A percentile compares a stretch with the other conserved stretches of the same genome.
phyloP scores from a whole-genome alignment of 2,113 vertebrate genomes.

The Podocnemis expansa region DNA sequence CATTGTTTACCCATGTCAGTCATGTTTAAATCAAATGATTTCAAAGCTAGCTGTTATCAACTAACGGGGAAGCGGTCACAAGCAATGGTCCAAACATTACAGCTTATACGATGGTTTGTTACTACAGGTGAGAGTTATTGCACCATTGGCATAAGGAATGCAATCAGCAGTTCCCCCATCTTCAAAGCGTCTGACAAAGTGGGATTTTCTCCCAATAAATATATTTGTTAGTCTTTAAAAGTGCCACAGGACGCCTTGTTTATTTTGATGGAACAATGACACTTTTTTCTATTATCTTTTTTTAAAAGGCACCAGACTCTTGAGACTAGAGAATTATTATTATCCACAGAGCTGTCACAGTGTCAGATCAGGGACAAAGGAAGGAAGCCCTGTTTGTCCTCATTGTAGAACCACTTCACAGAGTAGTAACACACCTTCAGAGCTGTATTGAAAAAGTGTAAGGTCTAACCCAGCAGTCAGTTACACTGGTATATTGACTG shows the following conservation, averaged over 20 bases:
- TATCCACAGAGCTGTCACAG: neutral
- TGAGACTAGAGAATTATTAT: neutral
- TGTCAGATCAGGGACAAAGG: neutral
- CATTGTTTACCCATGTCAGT: neutral
- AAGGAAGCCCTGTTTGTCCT: neutral
- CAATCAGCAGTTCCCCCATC: no score
- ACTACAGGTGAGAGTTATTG: fast-evolving
- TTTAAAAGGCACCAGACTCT: neutral
- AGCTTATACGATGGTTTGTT: neutral
- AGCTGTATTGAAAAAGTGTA: neutral
- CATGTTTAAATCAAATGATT: neutral
- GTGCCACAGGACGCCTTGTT: no score
- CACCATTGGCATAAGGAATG: neutral
- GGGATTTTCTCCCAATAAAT: no score
- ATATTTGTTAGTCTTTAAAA: no score
- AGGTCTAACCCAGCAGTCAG: fast-evolving
- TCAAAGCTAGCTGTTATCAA: neutral
- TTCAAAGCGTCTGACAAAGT: no score
- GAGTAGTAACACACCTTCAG: neutral
- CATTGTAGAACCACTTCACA: neutral
- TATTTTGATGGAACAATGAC: neutral
- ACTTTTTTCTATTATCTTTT: neutral
- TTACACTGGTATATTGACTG: neutral
- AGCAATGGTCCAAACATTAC: neutral
- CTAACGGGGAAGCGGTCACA: neutral